Conservation (phyloP, 2,888 invertebrate species). For the Campoplex nolae region DNA sequence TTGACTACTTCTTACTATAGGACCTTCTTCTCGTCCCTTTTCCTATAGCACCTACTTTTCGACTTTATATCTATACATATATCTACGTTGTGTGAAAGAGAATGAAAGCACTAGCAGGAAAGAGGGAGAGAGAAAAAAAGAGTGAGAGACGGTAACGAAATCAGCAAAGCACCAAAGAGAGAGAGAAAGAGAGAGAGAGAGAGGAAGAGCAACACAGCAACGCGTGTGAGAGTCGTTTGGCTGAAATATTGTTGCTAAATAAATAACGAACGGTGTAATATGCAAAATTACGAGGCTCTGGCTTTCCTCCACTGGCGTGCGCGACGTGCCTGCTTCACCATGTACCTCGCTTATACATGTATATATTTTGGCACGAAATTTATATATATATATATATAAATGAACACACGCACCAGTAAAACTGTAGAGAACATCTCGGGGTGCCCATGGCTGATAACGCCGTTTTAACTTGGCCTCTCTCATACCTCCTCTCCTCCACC, state of each 20-base stretch:
- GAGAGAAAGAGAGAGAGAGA: slow-evolving; percentile 36
- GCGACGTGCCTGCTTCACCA: slow-evolving; percentile 64
- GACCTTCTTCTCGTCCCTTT: slow-evolving; percentile 35
- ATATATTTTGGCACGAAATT: neutral
- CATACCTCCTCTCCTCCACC: slow-evolving; percentile 30
- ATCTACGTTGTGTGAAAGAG: slow-evolving; percentile 6
- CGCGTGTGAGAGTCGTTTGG: slow-evolving; percentile 77
- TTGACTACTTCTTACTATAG: slow-evolving; percentile 56
- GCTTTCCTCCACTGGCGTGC: slow-evolving; percentile 67
- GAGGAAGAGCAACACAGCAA: slow-evolving; percentile 52
- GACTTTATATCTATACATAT: slow-evolving; percentile 5
- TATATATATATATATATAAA: slow-evolving; percentile 15
- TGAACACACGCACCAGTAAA: slow-evolving; percentile 21
- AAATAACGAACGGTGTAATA: slow-evolving; percentile 81
- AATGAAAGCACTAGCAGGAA: slow-evolving; percentile 35
- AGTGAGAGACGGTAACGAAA: slow-evolving; percentile 11
- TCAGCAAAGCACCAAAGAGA: slow-evolving; percentile 28
- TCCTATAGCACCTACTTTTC: slow-evolving; percentile 27
- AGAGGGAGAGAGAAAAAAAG: slow-evolving; percentile 28
- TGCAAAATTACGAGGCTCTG: slow-evolving; percentile 78
- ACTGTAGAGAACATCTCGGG: slow-evolving; percentile 62
- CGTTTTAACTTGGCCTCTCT: slow-evolving; percentile 75
- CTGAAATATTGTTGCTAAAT: slow-evolving; percentile 81
- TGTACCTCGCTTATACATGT: slow-evolving; percentile 60
- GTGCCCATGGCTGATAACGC: slow-evolving; percentile 74